These are phyloP conservation scores for Ennomos erosarius DNA, from an alignment of 2,888 invertebrate genomes.

Conservation along the genomic window DNA sequence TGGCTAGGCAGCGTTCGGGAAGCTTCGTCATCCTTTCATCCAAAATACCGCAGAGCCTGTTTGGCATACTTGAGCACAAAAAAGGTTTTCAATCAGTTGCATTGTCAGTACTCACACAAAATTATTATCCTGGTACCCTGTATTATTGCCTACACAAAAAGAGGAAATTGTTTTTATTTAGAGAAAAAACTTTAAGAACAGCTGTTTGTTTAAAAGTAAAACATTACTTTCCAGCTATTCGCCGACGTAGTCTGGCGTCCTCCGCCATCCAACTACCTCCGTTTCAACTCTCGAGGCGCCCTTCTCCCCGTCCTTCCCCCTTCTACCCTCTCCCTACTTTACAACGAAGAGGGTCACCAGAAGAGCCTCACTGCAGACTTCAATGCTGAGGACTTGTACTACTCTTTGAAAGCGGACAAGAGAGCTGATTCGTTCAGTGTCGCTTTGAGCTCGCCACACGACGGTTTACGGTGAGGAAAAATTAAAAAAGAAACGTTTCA, in stretches of 20 bases:
- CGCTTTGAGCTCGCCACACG: conserved; percentile 69
- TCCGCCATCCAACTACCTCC: conserved; percentile 67
- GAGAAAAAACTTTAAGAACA: no score
- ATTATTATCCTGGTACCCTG: no score
- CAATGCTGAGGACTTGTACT: conserved; percentile 58
- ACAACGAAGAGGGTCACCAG: conserved; percentile 56
- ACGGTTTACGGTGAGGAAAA: conserved; percentile 63
- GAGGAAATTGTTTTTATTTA: no score
- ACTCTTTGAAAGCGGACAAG: conserved; percentile 72
- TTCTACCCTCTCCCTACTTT: conserved; percentile 59
- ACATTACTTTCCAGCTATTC: conserved; percentile 57
- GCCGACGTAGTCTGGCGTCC: conserved; percentile 81
- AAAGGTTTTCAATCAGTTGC: no score
- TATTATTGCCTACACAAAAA: no score
- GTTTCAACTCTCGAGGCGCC: conserved; percentile 73
- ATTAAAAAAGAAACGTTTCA: no score
- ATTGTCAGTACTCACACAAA: no score
- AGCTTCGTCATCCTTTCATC: no score
- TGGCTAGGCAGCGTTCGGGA: no score
- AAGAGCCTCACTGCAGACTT: conserved; percentile 62
- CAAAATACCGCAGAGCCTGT: no score
- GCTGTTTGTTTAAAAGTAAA: no score
- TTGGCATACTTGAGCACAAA: no score
- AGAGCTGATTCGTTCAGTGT: conserved; percentile 59
- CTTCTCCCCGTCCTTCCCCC: conserved; percentile 67